Percentiles rank a stretch among this genome's conserved stretches.
phyloP scores from a whole-genome alignment of 2,113 vertebrate genomes.

The Rhinopomastus cyanomelas region DNA sequence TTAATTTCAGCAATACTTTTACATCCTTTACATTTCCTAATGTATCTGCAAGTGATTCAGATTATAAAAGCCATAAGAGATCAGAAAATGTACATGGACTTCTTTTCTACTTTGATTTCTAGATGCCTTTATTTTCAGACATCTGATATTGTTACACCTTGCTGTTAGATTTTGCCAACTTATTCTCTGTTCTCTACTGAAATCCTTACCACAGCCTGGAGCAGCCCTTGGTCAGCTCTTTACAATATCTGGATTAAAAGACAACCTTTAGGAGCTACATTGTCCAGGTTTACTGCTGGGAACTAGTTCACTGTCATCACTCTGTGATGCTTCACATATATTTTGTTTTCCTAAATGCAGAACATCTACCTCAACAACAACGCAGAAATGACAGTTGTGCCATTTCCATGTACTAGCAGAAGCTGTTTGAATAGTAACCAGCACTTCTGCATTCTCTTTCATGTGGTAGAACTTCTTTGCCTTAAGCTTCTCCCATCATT shows the following conservation, averaged over 20 bases:
- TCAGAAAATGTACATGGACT: background rate
- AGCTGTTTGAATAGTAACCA: background rate
- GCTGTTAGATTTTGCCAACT: background rate
- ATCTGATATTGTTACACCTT: background rate
- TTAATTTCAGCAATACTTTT: background rate
- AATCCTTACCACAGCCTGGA: background rate
- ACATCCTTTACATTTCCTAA: background rate
- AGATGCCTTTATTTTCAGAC: background rate
- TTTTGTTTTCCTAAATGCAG: background rate
- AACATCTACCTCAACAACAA: background rate
- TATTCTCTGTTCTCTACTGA: background rate
- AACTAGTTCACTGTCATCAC: background rate
- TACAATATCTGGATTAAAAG: background rate
- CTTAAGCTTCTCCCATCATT: background rate
- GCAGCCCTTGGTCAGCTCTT: background rate
- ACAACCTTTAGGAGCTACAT: background rate
- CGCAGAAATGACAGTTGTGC: background rate
- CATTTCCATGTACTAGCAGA: background rate
- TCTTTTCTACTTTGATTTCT: background rate
- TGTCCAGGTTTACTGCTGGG: background rate
- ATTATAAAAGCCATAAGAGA: background rate
- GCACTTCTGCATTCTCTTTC: background rate
- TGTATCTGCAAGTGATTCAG: background rate
- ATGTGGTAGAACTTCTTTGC: background rate
- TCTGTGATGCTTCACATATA: background rate